Conservation (phyloP, 2,797 vertebrate species). For the Karalla daura region DNA sequence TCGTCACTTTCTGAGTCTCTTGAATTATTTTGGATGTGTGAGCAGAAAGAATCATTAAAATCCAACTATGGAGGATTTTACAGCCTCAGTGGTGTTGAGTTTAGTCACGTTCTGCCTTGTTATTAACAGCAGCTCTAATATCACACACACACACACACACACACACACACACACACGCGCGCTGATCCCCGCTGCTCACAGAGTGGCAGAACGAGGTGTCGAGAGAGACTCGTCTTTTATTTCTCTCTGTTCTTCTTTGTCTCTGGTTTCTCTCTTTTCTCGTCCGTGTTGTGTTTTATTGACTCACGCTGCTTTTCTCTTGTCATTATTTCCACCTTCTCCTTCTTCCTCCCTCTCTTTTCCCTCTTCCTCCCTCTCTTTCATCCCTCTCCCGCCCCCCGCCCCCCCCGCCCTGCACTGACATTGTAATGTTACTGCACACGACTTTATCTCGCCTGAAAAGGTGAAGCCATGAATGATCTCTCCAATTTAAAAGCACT, state of each 20-base stretch:
- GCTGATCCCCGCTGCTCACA: conserved; percentile 36
- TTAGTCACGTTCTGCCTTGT: conserved; percentile 40
- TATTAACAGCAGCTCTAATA: conserved; percentile 38
- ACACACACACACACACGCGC: conserved; percentile 29
- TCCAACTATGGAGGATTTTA: not conserved
- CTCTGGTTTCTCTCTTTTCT: conserved; percentile 48
- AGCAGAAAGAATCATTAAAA: conserved; percentile 1
- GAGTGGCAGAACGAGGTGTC: conserved; percentile 39
- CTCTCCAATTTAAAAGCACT: conserved; percentile 99
- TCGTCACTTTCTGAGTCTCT: not conserved
- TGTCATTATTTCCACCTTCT: conserved; percentile 67
- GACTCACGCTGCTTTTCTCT: conserved; percentile 56
- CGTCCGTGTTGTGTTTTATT: conserved; percentile 60
- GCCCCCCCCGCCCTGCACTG: conserved; percentile 83
- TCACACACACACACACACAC: conserved; percentile 24
- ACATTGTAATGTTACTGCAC: conserved; percentile 98
- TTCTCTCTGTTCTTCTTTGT: conserved; percentile 58
- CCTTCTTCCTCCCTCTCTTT: conserved; percentile 51
- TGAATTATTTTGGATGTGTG: not conserved
- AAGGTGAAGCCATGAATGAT: conserved; percentile 99
- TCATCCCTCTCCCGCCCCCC: conserved; percentile 10
- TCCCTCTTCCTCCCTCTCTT: conserved; percentile 52
- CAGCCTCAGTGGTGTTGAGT: conserved; percentile 1
- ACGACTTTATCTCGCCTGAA: conserved; percentile 99
- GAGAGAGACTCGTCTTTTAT: conserved; percentile 22